Evolutionary conservation across 2,888 invertebrate genomes (phyloP).

Genomic region (Trichogramma evanescens): DNA sequence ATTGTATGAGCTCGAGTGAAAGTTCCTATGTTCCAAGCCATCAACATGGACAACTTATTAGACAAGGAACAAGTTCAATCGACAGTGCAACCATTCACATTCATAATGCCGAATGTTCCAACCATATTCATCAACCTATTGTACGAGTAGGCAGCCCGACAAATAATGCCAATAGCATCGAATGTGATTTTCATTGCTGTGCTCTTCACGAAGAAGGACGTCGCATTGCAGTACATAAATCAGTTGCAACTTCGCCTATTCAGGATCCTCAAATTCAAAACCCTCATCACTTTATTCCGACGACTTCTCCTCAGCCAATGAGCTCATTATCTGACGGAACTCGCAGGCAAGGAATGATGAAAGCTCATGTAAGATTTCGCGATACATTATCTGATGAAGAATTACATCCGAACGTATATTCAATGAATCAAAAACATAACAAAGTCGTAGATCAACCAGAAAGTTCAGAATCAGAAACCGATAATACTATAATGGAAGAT

Average conservation of each 20-base stretch:
- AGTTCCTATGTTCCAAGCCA: constrained; percentile 40
- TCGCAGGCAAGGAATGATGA: constrained; percentile 53
- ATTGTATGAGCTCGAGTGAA: constrained; percentile 43
- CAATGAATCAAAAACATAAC: constrained; percentile 35
- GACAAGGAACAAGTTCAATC: constrained; percentile 55
- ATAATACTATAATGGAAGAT: constrained; percentile 88
- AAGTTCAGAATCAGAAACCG: constrained; percentile 87
- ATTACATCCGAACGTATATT: constrained; percentile 22
- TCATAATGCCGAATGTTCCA: constrained; percentile 75
- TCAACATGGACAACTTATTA: constrained; percentile 48
- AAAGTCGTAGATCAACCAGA: constrained; percentile 54
- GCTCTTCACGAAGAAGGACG: constrained; percentile 89
- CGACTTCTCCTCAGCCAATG: constrained; percentile 58
- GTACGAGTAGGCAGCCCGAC: constrained; percentile 61
- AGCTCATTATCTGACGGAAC: constrained; percentile 47
- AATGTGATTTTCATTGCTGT: constrained; percentile 94
- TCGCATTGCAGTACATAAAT: constrained; percentile 85
- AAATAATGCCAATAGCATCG: constrained; percentile 54
- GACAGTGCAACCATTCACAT: constrained; percentile 71
- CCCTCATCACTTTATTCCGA: constrained; percentile 41
- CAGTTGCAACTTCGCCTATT: constrained; percentile 87
- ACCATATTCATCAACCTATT: constrained; percentile 62
- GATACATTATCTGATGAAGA: constrained; percentile 63
- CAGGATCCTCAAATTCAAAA: constrained; percentile 57
- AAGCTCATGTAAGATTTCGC: constrained; percentile 78